phyloP scores from a whole-genome alignment of 1,140 invertebrate genomes.

The Zelostemma sp. region DNA sequence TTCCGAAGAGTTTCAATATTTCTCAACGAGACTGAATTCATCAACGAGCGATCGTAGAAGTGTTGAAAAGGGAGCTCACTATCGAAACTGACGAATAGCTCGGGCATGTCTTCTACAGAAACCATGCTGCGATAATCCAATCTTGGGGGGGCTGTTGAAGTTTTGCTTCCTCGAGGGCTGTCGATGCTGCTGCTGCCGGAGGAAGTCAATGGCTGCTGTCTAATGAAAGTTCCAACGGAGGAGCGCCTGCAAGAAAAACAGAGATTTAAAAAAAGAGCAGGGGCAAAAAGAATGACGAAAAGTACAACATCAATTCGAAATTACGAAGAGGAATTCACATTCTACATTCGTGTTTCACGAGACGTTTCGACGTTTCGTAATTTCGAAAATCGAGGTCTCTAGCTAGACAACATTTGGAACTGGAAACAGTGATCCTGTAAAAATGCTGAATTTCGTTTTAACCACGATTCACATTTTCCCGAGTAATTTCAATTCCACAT shows the following conservation, averaged over 20 bases:
- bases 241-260: conserved; percentile 75
- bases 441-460: conserved; percentile 10
- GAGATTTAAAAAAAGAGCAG: neutral
- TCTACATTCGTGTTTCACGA: neutral
- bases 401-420: conserved; percentile 24
- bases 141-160: conserved; percentile 75
- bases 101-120: conserved; percentile 93
- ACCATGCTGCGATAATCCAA: conserved; percentile 93
- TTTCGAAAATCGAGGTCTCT: conserved; percentile 13
- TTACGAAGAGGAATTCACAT: neutral
- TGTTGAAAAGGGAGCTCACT: conserved; percentile 86
- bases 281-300: neutral
- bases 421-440: conserved; percentile 4
- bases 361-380: conserved; percentile 6
- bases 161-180: conserved; percentile 73
- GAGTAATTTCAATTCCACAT: no score
- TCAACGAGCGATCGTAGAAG: no score
- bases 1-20: no score
- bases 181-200: conserved; percentile 69
- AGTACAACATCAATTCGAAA: neutral
- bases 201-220: conserved; percentile 70
- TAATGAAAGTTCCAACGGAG: conserved; percentile 84
- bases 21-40: no score
- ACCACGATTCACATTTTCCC: no score
- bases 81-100: conserved; percentile 93